Evolutionary conservation across 2,888 invertebrate genomes (phyloP).

Genomic region (Pseudoips prasinana): DNA sequence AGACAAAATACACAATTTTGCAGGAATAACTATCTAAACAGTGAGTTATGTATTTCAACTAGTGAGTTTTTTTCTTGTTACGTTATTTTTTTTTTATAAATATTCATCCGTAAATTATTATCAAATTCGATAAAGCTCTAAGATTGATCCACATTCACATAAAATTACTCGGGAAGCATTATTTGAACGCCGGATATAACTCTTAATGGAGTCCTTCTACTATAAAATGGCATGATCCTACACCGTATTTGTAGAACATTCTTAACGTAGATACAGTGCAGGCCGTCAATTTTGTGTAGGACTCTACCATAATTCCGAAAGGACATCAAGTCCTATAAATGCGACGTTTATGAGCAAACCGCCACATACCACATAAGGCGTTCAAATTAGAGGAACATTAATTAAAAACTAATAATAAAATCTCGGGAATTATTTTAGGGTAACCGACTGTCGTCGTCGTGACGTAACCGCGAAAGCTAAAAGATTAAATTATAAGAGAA

Average conservation of each 20-base stretch:
- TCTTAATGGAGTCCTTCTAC: no score
- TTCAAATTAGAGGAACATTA: constrained; percentile 40
- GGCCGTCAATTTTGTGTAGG: no score
- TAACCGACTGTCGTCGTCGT: constrained; percentile 19
- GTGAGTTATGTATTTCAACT: constrained; percentile 60
- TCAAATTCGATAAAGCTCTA: constrained; percentile 82
- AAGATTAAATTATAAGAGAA: constrained; percentile 39
- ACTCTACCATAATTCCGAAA: no score
- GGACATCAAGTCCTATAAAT: no score
- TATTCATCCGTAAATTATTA: constrained; percentile 78
- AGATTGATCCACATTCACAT: constrained; percentile 79
- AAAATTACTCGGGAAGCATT: constrained; percentile 53
- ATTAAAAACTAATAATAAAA: constrained; percentile 26
- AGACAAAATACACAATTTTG: constrained; percentile 65
- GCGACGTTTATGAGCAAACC: constrained; percentile 16
- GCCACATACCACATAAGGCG: constrained; percentile 17
- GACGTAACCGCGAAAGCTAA: constrained; percentile 30
- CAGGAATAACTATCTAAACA: constrained; percentile 67
- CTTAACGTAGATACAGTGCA: no score
- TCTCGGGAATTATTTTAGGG: constrained; percentile 25
- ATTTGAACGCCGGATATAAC: constrained; percentile 16
- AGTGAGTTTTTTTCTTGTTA: constrained; percentile 42
- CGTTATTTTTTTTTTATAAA: constrained; percentile 58
- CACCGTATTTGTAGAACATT: no score
- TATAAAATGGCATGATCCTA: no score